These are phyloP conservation scores for Lepidurus arcticus DNA, from an alignment of 1,140 invertebrate species.

Conservation along the genomic window DNA sequence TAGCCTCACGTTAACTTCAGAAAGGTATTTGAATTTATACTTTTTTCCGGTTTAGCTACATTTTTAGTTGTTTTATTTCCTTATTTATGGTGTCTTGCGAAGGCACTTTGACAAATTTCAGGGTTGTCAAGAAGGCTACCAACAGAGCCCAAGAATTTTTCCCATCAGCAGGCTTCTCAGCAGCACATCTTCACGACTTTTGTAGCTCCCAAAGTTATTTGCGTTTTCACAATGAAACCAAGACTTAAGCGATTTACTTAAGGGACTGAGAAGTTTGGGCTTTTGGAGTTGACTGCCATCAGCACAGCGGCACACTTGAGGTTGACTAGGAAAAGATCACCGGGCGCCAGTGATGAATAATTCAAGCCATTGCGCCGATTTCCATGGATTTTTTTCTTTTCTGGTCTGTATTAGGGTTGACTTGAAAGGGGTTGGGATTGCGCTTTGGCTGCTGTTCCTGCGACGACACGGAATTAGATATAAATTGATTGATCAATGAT, in stretches of 20 bases:
- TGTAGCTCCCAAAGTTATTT: conserved; percentile 29
- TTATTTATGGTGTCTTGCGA: neutral
- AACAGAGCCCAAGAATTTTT: neutral
- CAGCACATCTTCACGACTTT: conserved; percentile 14
- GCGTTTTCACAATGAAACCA: conserved; percentile 1
- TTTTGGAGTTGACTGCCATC: conserved; percentile 8
- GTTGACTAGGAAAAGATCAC: neutral
- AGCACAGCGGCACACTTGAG: conserved; percentile 3
- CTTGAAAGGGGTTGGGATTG: neutral
- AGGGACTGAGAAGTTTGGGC: conserved; percentile 1
- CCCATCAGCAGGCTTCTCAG: conserved; percentile 20
- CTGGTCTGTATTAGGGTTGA: neutral
- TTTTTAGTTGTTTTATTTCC: neutral
- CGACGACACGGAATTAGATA: too few species aligned
- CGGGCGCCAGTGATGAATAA: neutral
- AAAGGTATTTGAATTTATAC: neutral
- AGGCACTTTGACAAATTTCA: conserved; percentile 1
- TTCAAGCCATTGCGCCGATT: neutral
- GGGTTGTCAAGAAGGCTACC: conserved; percentile 6
- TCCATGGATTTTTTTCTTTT: neutral
- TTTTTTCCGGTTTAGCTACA: neutral
- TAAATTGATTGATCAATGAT: too few species aligned
- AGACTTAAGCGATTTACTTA: neutral
- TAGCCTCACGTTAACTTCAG: too few species aligned
- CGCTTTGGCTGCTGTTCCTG: too few species aligned